Evolutionary conservation across 2,888 invertebrate genomes (phyloP).

Genomic region (Rhagophthalmus giganteus): DNA sequence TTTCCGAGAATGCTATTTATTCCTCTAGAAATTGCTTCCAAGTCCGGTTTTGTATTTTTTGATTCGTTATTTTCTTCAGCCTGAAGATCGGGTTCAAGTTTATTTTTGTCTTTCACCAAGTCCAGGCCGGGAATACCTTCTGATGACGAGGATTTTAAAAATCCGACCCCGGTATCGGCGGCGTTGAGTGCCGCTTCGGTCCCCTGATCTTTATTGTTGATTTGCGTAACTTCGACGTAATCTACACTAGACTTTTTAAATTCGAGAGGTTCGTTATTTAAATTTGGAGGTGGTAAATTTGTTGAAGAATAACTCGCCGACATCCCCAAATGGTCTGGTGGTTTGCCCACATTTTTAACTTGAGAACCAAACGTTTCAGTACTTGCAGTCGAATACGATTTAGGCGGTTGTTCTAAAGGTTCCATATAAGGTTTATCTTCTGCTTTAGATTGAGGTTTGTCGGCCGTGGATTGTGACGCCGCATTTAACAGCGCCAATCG

Average conservation of each 20-base stretch:
- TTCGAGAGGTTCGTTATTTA: slow-evolving; percentile 46
- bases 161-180: background rate
- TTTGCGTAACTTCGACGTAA: slow-evolving; percentile 6
- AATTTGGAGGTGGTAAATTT: slow-evolving; percentile 43
- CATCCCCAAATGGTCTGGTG: background rate
- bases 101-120: slow-evolving; percentile 65
- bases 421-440: slow-evolving; percentile 1
- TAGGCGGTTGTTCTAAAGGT: background rate
- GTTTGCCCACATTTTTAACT: too few species aligned
- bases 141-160: slow-evolving; percentile 11
- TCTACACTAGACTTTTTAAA: slow-evolving; percentile 38
- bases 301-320: background rate
- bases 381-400: background rate
- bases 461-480: slow-evolving; percentile 26
- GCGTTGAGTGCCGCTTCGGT: background rate
- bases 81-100: slow-evolving; percentile 38
- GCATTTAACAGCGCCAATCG: slow-evolving; percentile 50
- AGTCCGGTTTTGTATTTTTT: slow-evolving; percentile 51
- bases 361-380: background rate
- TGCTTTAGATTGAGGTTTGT: slow-evolving; percentile 5
- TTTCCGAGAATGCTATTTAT: slow-evolving; percentile 66
- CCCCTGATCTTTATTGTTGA: background rate
- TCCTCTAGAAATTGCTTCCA: slow-evolving; percentile 64
- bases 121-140: slow-evolving; percentile 70
- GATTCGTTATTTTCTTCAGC: slow-evolving; percentile 6